Conservation (phyloP, 2,888 invertebrate genomes). For the Caenorhabditis zanzibari region DNA sequence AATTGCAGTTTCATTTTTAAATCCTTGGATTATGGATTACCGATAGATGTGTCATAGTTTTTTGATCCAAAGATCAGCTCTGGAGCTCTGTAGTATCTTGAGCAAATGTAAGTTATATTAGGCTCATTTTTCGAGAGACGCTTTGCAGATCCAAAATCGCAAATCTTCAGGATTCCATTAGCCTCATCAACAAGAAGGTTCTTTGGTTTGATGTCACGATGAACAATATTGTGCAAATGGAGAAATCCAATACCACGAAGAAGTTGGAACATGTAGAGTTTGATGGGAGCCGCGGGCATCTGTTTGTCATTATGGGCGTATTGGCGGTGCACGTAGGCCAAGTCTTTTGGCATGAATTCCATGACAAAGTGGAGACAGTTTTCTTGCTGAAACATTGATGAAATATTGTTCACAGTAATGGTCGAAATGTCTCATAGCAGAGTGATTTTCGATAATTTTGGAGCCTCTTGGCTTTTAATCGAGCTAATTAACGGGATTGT, state of each 20-base stretch:
- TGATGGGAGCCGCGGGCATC: constrained; percentile 53
- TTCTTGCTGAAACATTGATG: constrained; percentile 23
- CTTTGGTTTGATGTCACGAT: constrained; percentile 72
- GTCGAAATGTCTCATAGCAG: no score
- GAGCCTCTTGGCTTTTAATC: no score
- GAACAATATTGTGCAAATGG: constrained; percentile 66
- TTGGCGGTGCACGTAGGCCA: constrained; percentile 51
- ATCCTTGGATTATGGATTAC: not conserved
- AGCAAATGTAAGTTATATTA: constrained; percentile 73
- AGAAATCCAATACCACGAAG: constrained; percentile 67
- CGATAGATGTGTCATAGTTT: constrained; percentile 61
- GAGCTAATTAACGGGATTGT: no score
- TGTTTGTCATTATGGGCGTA: constrained; percentile 45
- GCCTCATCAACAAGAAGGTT: constrained; percentile 76
- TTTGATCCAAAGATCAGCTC: constrained; percentile 74
- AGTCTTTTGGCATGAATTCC: constrained; percentile 69
- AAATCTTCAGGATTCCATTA: constrained; percentile 75
- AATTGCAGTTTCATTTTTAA: not conserved
- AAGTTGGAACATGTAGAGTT: constrained; percentile 70
- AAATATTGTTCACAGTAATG: not conserved
- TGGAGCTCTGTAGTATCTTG: constrained; percentile 77
- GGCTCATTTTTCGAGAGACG: constrained; percentile 56
- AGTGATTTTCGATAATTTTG: no score
- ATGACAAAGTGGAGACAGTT: constrained; percentile 63
- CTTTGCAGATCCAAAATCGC: constrained; percentile 80